Evolutionary conservation across 1,140 invertebrate genomes (phyloP).

Genomic region (Cryptotermes secundus): DNA sequence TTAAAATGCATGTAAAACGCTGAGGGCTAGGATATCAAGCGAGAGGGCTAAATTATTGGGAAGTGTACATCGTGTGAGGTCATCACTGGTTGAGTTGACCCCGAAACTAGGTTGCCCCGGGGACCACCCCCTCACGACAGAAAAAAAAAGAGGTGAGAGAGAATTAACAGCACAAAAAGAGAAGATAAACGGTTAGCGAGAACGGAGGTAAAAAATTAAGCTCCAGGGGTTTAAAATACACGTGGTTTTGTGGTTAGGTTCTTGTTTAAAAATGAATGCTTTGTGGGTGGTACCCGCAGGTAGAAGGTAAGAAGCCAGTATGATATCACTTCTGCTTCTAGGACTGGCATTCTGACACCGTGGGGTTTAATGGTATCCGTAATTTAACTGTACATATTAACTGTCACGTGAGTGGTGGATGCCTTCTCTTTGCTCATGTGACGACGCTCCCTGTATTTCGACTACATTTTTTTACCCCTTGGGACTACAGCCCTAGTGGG

Average conservation of each 20-base stretch:
- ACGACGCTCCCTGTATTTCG: no score
- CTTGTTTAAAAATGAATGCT: background rate
- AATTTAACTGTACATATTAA: no score
- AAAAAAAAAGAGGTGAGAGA: background rate
- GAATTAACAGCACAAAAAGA: background rate
- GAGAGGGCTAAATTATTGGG: background rate
- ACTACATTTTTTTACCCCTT: no score
- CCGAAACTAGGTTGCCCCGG: background rate
- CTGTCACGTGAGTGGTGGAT: no score
- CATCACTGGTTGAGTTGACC: constrained; percentile 9
- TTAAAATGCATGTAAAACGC: constrained; percentile 7
- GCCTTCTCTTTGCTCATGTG: no score
- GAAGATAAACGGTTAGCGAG: background rate
- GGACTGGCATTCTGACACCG: background rate
- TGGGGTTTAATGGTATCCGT: no score
- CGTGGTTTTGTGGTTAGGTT: background rate
- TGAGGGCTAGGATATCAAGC: background rate
- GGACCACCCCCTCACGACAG: background rate
- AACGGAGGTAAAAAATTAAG: background rate
- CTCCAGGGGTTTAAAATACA: background rate
- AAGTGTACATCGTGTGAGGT: background rate
- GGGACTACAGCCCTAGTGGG: no score
- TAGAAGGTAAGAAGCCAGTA: background rate
- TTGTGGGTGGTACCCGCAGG: background rate
- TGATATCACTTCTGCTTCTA: background rate